Base-by-base conservation (phyloP, 92 coral and sea anemone species). In the Bergia puertoricense region DNA sequence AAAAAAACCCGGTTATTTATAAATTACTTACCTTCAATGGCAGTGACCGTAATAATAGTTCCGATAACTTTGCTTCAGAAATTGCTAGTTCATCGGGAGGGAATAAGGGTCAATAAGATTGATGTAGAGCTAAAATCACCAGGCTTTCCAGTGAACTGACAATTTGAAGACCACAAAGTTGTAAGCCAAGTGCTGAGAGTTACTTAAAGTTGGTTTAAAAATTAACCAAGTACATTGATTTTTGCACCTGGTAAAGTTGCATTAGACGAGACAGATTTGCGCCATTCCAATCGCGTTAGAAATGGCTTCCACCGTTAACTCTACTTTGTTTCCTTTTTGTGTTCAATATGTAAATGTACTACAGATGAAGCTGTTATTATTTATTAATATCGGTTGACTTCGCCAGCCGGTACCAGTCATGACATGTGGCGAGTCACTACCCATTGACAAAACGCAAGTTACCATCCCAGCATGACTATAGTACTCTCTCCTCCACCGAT, bases 371-470 rank as follows among this genome's bases (percentile, higher is more conserved):
- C 23, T 38, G 80, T 30, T 14, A 30, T n/a, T 46, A 79, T 37
- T 48, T 46, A 50, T 79, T 79, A 50, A 79, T 79, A 79, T 78
- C n/a, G 30, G 5, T 22, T 48, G 82, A 79, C 42, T 57, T 79
- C 8, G 36, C 66, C 10, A 18, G 20, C 82, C 3, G 82, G 82
- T 79, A 79, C 82, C 82, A 48, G 82, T 50, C 30, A 38, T 39
- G 16, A 62, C 69, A 20, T 22, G 69, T 6, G 7, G 69, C 30
- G n/a, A 20, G 0, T 62, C 30, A 20, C 30, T 62, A 30, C 18
- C 1, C 16, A 48, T 48, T 4, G 54, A 48, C 4, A 48, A 30
- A 30, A 0, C 30, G 30, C 30, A 30, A 30, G 30, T 30, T 30
- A 30, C 30, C 30, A 30, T 30, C 30, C 30, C 30, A 0, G 0